phyloP scores from a whole-genome alignment of 2,888 invertebrate genomes.

The Falcaria lacertinaria region DNA sequence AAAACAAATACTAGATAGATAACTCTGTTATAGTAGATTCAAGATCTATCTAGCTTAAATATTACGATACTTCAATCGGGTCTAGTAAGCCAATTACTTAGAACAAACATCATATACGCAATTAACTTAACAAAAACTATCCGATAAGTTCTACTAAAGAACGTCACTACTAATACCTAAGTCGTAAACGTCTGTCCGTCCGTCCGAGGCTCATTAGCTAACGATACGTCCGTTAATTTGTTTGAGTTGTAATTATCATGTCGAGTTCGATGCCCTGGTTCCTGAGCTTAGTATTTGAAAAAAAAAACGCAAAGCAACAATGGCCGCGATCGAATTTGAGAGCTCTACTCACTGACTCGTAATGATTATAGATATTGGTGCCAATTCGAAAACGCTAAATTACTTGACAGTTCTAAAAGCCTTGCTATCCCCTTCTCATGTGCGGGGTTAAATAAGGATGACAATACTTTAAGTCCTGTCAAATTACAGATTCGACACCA shows the following conservation, averaged over 20 bases:
- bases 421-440: too few species aligned
- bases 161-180: slow-evolving; percentile 6
- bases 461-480: too few species aligned
- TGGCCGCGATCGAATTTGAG: slow-evolving; percentile 32
- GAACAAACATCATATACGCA: background rate
- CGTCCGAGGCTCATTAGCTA: slow-evolving; percentile 59
- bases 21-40: too few species aligned
- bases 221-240: slow-evolving; percentile 68
- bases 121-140: background rate
- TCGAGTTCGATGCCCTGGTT: slow-evolving; percentile 53
- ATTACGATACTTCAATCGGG: too few species aligned
- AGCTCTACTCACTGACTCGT: slow-evolving; percentile 24
- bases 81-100: background rate
- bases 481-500: too few species aligned
- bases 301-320: slow-evolving; percentile 22
- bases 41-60: too few species aligned
- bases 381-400: too few species aligned
- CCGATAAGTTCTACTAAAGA: slow-evolving; percentile 1
- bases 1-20: too few species aligned
- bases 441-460: too few species aligned
- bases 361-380: background rate
- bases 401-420: too few species aligned
- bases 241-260: slow-evolving; percentile 73
- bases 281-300: slow-evolving; percentile 41
- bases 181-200: slow-evolving; percentile 24